phyloP scores from a whole-genome alignment of 2,797 vertebrate genomes.

The Australoheros facetus region DNA sequence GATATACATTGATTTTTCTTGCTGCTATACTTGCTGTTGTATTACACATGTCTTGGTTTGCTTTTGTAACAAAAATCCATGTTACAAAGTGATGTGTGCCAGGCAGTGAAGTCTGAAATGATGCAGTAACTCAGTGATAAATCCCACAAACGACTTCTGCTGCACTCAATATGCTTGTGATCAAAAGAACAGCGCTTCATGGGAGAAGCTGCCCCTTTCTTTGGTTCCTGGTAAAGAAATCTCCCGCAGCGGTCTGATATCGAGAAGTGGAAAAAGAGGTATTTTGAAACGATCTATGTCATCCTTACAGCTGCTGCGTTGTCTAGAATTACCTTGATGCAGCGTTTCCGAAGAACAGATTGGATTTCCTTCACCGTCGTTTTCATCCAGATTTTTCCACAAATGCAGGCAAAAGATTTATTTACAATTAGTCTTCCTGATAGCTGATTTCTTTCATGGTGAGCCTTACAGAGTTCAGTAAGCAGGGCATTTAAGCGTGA shows the following conservation, averaged over 20 bases:
- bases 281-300: constrained; percentile 73
- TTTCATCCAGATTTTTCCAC: constrained; percentile 68
- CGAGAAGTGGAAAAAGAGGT: constrained; percentile 68
- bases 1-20: constrained; percentile 6
- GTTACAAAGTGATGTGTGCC: background rate
- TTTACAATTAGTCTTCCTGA: constrained; percentile 56
- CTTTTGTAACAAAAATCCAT: constrained; percentile 3
- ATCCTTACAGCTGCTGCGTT: constrained; percentile 74
- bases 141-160: constrained; percentile 26
- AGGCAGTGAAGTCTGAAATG: constrained; percentile 17
- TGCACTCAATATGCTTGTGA: constrained; percentile 36
- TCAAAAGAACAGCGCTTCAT: constrained; percentile 30
- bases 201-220: constrained; percentile 25
- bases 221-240: constrained; percentile 52
- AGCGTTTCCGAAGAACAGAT: constrained; percentile 67
- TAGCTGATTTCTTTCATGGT: constrained; percentile 24
- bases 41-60: background rate
- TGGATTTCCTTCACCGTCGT: constrained; percentile 66
- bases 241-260: constrained; percentile 45
- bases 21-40: background rate
- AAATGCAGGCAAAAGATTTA: constrained; percentile 66
- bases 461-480: constrained; percentile 16
- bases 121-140: constrained; percentile 22
- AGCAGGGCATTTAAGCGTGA: background rate
- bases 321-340: constrained; percentile 78